Conservation (phyloP, 2,797 vertebrate species). For the Bovichtus diacanthus region DNA sequence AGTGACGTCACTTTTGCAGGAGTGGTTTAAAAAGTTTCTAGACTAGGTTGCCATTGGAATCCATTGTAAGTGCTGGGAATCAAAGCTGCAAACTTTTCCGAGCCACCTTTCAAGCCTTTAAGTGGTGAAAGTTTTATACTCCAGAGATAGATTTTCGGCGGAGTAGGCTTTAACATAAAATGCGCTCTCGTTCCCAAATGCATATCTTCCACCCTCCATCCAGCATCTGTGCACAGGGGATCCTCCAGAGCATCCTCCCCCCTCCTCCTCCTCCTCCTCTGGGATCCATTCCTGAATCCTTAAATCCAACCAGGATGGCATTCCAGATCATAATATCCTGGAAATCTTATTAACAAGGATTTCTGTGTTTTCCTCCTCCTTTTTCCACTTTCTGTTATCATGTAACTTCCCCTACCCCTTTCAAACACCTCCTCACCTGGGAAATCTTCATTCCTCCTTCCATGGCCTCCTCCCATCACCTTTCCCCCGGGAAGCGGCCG, state of each 20-base stretch:
- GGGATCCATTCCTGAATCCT: slow-evolving; percentile 63
- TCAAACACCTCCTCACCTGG: slow-evolving; percentile 42
- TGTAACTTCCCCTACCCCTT: slow-evolving; percentile 53
- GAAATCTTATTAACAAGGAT: slow-evolving; percentile 83
- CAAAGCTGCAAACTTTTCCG: neutral
- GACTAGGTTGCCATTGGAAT: neutral
- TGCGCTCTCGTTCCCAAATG: slow-evolving; percentile 48
- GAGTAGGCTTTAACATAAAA: slow-evolving; percentile 50
- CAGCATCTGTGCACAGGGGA: slow-evolving; percentile 57
- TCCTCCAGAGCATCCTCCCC: slow-evolving; percentile 56
- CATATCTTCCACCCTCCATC: slow-evolving; percentile 67
- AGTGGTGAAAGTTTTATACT: neutral
- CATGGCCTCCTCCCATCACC: slow-evolving; percentile 48
- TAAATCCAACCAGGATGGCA: slow-evolving; percentile 61
- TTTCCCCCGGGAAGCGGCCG: slow-evolving; percentile 88
- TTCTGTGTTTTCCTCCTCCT: slow-evolving; percentile 75
- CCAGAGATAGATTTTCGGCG: slow-evolving; percentile 10
- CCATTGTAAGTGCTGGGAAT: neutral
- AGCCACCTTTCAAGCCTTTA: neutral
- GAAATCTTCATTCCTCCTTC: slow-evolving; percentile 55
- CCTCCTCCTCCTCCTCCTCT: slow-evolving; percentile 56
- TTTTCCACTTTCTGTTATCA: slow-evolving; percentile 53
- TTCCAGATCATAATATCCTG: slow-evolving; percentile 65
- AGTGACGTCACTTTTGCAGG: neutral
- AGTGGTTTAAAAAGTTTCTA: neutral